A percentile compares a stretch with the other conserved stretches of the same genome.
Evolutionary conservation across 2,113 vertebrate genomes (phyloP).

Genomic region (Aspiorhynchus laticeps): DNA sequence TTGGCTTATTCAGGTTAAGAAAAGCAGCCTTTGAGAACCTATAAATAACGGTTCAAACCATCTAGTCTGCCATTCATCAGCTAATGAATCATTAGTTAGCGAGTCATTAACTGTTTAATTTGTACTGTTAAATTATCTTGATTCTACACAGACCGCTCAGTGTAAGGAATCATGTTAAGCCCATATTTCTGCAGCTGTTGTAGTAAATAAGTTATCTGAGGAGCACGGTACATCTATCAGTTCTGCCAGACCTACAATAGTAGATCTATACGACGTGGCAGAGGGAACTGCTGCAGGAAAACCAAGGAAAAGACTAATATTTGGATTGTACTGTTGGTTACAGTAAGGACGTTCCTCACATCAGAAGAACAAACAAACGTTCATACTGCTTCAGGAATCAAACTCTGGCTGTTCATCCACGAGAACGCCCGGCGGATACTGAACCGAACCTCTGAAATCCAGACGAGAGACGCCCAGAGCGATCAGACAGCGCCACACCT

Average conservation of each 20-base stretch:
- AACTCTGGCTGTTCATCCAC: slow-evolving; percentile 74
- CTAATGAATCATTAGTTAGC: not conserved
- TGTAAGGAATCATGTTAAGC: not conserved
- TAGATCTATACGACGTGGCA: not conserved
- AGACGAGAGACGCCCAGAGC: slow-evolving; percentile 86
- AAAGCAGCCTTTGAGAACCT: not conserved
- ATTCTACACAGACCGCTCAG: not conserved
- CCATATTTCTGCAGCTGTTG: not conserved
- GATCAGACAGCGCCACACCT: slow-evolving; percentile 89
- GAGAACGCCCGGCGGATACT: slow-evolving; percentile 77
- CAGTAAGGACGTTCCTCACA: not conserved
- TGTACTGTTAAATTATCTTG: not conserved
- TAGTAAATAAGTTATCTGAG: not conserved
- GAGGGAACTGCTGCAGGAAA: not conserved
- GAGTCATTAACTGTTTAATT: not conserved
- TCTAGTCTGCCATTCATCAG: not conserved
- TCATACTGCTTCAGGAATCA: slow-evolving; percentile 61
- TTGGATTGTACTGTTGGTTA: not conserved
- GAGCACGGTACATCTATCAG: not conserved
- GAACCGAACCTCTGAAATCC: slow-evolving; percentile 86
- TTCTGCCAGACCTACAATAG: not conserved
- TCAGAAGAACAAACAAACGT: not conserved
- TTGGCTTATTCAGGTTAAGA: not conserved
- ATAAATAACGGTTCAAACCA: not conserved
- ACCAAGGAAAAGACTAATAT: not conserved